Conservation (phyloP, 2,888 invertebrate species). For the Agrotis puta region DNA sequence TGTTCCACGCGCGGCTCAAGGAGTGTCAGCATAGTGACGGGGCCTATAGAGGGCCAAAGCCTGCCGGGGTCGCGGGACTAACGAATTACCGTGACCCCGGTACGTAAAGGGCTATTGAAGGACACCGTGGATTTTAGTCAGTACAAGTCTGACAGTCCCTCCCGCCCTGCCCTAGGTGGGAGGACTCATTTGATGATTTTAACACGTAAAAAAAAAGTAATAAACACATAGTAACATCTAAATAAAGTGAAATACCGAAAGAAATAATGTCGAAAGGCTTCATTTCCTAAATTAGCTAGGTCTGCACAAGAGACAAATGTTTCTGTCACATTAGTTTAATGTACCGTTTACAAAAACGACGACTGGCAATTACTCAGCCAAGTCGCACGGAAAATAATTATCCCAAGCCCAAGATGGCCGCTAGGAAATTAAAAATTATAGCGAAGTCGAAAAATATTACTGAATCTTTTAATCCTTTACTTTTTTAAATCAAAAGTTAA, state of each 20-base stretch:
- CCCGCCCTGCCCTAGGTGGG: too few species aligned
- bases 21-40: too few species aligned
- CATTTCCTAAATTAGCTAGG: conserved; percentile 38
- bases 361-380: conserved; percentile 71
- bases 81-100: too few species aligned
- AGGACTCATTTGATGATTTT: too few species aligned
- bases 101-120: too few species aligned
- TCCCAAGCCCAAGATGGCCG: conserved; percentile 62
- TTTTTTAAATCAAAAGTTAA: conserved; percentile 20
- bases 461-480: conserved; percentile 30
- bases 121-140: too few species aligned
- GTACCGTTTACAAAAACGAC: conserved; percentile 67
- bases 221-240: not conserved
- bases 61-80: too few species aligned
- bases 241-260: not conserved
- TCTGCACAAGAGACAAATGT: conserved; percentile 25
- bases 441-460: conserved; percentile 35
- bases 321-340: conserved; percentile 46
- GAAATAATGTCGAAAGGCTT: conserved; percentile 11
- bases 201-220: too few species aligned
- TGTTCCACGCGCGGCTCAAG: too few species aligned
- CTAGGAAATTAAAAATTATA: conserved; percentile 71
- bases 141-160: too few species aligned
- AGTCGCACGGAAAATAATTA: conserved; percentile 79
- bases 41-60: too few species aligned